A percentile compares a stretch with the other conserved stretches of the same genome.
phyloP scores from a whole-genome alignment of 2,797 vertebrate species.

The Diplodus puntazzo region DNA sequence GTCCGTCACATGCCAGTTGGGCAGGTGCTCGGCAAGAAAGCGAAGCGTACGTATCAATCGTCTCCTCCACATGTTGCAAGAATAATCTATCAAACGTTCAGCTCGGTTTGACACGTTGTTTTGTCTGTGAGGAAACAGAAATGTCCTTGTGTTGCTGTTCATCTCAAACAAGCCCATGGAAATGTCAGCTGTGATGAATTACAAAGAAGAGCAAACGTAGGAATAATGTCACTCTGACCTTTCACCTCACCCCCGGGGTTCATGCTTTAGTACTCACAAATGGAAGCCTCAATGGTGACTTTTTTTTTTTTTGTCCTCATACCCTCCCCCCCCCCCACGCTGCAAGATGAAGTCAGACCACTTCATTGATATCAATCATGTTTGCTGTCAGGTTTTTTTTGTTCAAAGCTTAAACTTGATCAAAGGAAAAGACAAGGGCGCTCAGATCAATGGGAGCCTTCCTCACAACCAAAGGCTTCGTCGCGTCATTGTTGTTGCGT shows the following conservation, averaged over 20 bases:
- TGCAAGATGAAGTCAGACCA: conserved; percentile 42
- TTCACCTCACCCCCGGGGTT: conserved; percentile 56
- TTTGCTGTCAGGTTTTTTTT: conserved; percentile 32
- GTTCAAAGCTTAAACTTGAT: conserved; percentile 38
- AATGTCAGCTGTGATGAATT: conserved; percentile 34
- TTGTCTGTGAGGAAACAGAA: conserved; percentile 5
- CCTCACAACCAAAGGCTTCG: conserved; percentile 25
- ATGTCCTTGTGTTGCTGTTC: conserved; percentile 28
- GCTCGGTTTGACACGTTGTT: conserved; percentile 33
- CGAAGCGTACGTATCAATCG: background rate
- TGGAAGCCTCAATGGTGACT: conserved; percentile 30
- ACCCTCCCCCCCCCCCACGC: conserved; percentile 6
- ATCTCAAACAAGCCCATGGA: conserved; percentile 9
- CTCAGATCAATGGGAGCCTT: conserved; percentile 39
- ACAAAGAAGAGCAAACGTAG: conserved; percentile 38
- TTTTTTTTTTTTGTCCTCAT: conserved; percentile 1
- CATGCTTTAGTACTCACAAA: conserved; percentile 51
- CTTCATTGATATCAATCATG: conserved; percentile 62
- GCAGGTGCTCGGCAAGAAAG: conserved; percentile 29
- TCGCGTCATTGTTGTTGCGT: conserved; percentile 46
- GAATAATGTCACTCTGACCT: conserved; percentile 56
- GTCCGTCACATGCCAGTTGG: conserved; percentile 40
- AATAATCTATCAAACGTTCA: conserved; percentile 34
- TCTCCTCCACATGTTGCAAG: conserved; percentile 3
- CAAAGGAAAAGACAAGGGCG: conserved; percentile 39